Evolutionary conservation across 2,888 invertebrate genomes (phyloP).

Genomic region (Amphipyra tragopoginis): DNA sequence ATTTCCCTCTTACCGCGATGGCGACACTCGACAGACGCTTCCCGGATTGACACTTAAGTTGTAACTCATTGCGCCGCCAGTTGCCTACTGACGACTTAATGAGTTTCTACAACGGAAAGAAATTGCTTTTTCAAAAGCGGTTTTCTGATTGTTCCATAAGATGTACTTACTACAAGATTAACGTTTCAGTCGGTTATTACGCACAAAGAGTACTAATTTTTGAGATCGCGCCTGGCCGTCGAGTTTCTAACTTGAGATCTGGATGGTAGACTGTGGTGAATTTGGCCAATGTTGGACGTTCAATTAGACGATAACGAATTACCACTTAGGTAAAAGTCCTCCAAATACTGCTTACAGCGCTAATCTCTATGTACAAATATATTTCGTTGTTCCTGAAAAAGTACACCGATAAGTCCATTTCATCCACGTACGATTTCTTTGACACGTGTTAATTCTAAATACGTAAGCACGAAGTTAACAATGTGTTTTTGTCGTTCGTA

Average conservation of each 20-base stretch:
- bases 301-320: too few relatives aligned
- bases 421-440: slow-evolving; percentile 58
- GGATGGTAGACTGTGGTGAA: neutral
- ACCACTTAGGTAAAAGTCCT: too few relatives aligned
- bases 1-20: slow-evolving; percentile 83
- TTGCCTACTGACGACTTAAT: slow-evolving; percentile 64
- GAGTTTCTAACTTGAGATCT: neutral
- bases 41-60: slow-evolving; percentile 84
- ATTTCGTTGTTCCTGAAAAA: slow-evolving; percentile 11
- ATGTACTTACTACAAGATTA: slow-evolving; percentile 19
- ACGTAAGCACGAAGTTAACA: slow-evolving; percentile 66
- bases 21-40: slow-evolving; percentile 79
- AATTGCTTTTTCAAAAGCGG: slow-evolving; percentile 52
- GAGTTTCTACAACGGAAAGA: slow-evolving; percentile 67
- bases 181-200: neutral
- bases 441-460: slow-evolving; percentile 67
- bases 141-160: slow-evolving; percentile 22
- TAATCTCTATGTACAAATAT: slow-evolving; percentile 5
- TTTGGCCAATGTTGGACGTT: neutral
- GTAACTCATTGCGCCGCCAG: slow-evolving; percentile 73
- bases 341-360: neutral
- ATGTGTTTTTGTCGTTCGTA: slow-evolving; percentile 67
- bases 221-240: neutral
- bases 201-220: neutral
- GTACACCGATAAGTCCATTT: slow-evolving; percentile 38